Conservation (phyloP, 2,888 invertebrate species). For the Oasisia sp. region DNA sequence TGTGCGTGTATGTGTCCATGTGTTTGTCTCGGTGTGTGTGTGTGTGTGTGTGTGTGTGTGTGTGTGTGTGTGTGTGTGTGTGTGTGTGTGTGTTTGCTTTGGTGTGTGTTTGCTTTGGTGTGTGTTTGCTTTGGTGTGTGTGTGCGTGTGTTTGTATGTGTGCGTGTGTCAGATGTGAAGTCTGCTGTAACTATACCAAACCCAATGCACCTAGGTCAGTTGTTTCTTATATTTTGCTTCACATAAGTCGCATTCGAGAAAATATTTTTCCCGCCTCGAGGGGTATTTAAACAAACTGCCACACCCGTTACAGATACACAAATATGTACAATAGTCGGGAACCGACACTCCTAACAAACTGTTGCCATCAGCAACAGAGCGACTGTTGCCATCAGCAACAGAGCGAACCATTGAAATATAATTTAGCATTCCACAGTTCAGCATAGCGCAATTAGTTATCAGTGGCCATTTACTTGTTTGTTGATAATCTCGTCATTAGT, state of each 20-base stretch:
- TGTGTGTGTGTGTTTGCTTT: too few species aligned
- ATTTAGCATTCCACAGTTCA: neutral
- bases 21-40: too few species aligned
- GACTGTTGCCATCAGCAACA: neutral
- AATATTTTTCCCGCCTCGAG: neutral
- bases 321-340: neutral
- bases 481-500: neutral
- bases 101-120: too few species aligned
- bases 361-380: neutral
- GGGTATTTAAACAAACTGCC: neutral
- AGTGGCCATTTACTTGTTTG: neutral
- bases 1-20: too few species aligned
- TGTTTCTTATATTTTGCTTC: neutral
- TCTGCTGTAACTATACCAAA: too few species aligned
- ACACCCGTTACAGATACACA: neutral
- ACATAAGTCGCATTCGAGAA: neutral
- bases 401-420: neutral
- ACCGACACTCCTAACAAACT: neutral
- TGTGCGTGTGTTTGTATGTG: neutral
- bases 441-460: neutral
- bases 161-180: neutral
- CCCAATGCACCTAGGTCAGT: neutral
- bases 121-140: too few species aligned
- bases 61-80: too few species aligned
- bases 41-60: too few species aligned